Conservation (phyloP, 2,888 invertebrate genomes). For the Drosophila robusta region DNA sequence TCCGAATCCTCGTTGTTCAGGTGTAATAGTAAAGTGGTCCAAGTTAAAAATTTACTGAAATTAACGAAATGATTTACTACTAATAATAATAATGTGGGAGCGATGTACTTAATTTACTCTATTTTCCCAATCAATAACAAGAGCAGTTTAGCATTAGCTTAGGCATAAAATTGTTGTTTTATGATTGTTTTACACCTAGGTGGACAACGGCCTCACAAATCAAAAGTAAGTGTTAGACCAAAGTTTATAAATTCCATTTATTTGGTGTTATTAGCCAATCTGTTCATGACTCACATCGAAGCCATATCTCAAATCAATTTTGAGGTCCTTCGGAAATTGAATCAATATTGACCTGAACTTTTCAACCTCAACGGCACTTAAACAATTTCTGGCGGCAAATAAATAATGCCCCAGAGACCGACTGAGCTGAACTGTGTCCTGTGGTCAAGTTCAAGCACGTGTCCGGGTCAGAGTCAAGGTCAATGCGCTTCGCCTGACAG, state of each 20-base stretch:
- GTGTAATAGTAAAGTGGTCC: not conserved
- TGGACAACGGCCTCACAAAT: too few species aligned
- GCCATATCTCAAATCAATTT: not conserved
- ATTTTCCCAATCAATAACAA: too few species aligned
- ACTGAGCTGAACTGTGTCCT: constrained; percentile 5
- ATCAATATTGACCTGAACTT: constrained; percentile 29
- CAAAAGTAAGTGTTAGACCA: too few species aligned
- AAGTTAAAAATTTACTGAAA: not conserved
- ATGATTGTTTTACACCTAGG: too few species aligned
- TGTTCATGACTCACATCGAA: not conserved
- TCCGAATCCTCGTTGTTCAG: not conserved
- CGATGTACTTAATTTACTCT: too few species aligned
- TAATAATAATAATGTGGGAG: too few species aligned
- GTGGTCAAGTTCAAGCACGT: constrained; percentile 44
- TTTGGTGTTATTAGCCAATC: not conserved
- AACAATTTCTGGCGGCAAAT: constrained; percentile 28
- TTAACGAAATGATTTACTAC: not conserved
- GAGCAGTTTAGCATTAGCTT: too few species aligned
- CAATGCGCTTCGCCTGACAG: constrained; percentile 50
- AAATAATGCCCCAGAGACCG: constrained; percentile 24
- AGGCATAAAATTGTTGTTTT: too few species aligned
- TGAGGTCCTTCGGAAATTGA: not conserved
- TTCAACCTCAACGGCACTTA: constrained; percentile 11
- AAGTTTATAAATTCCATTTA: not conserved
- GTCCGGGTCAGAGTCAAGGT: constrained; percentile 63